Percentiles rank a stretch among this genome's conserved stretches.
These are phyloP conservation scores for Subanguina moxae DNA, from an alignment of 1,140 invertebrate genomes.

Conservation along the genomic window DNA sequence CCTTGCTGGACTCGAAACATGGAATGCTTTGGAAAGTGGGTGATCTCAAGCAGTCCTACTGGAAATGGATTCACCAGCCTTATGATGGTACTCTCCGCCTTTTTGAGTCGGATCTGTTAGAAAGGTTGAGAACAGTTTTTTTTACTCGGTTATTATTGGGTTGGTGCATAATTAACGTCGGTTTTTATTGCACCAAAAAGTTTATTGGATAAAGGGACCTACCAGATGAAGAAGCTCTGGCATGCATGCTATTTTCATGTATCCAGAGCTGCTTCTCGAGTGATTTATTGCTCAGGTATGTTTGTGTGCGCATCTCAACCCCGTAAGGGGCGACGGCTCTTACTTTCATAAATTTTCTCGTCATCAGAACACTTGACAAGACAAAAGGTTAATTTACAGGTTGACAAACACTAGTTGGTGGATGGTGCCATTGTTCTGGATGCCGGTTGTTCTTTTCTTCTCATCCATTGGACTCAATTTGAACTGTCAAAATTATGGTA, in stretches of 20 bases:
- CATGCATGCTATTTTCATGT: too few species aligned
- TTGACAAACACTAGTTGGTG: conserved; percentile 61
- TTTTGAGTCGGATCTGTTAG: conserved; percentile 61
- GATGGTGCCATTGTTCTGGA: conserved; percentile 61
- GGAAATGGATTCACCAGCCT: conserved; percentile 62
- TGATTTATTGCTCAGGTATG: too few species aligned
- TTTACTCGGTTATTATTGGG: conserved; percentile 25
- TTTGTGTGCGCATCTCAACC: too few species aligned
- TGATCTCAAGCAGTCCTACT: conserved; percentile 60
- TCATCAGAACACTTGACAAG: too few species aligned
- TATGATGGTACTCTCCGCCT: conserved; percentile 60
- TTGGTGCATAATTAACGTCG: too few species aligned
- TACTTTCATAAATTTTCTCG: too few species aligned
- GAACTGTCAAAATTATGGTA: conserved; percentile 28
- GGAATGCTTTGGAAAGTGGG: conserved; percentile 60
- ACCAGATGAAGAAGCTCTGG: too few species aligned
- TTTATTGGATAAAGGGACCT: too few species aligned
- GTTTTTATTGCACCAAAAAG: too few species aligned
- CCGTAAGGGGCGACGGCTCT: too few species aligned
- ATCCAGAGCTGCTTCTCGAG: too few species aligned
- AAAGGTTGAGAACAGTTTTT: conserved; percentile 36
- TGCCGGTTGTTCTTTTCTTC: conserved; percentile 59
- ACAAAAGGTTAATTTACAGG: too few species aligned
- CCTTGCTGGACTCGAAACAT: conserved; percentile 59
- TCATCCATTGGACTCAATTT: conserved; percentile 25